A percentile compares a stretch with the other conserved stretches of the same genome.
These are phyloP conservation scores for Bos javanicus DNA, from an alignment of 2,113 vertebrate species.

Conservation along the genomic window DNA sequence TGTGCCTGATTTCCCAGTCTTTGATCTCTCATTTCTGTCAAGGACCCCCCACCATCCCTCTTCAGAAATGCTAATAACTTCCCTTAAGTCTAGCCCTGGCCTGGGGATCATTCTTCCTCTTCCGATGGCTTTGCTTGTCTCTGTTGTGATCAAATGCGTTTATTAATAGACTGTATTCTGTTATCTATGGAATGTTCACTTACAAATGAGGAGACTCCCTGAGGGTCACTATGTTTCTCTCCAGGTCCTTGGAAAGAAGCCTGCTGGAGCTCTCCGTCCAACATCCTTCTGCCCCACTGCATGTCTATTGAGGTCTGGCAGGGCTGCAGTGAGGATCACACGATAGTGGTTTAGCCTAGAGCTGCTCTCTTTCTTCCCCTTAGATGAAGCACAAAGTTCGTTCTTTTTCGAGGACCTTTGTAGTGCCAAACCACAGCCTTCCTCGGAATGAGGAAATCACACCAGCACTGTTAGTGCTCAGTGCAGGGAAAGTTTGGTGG, in stretches of 20 bases:
- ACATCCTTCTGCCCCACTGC: rapidly evolving
- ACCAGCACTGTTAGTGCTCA: background rate
- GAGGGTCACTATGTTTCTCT: background rate
- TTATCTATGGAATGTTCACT: background rate
- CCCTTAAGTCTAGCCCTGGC: background rate
- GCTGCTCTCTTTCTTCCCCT: background rate
- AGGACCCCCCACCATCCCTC: background rate
- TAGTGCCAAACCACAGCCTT: background rate
- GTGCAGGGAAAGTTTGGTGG: background rate
- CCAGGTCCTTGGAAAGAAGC: background rate
- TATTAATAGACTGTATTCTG: background rate
- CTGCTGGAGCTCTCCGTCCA: background rate
- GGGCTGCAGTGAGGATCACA: background rate
- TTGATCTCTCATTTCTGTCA: background rate
- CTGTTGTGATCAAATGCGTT: background rate
- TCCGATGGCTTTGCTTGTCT: background rate
- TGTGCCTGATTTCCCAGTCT: background rate
- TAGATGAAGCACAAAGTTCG: background rate
- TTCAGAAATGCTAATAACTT: background rate
- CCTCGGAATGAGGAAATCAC: background rate
- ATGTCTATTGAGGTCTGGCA: background rate
- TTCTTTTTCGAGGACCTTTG: background rate
- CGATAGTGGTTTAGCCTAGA: background rate
- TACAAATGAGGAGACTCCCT: background rate
- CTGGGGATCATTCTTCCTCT: background rate